These are phyloP conservation scores for Escarpia spicata DNA, from an alignment of 2,888 invertebrate genomes.

Conservation along the genomic window DNA sequence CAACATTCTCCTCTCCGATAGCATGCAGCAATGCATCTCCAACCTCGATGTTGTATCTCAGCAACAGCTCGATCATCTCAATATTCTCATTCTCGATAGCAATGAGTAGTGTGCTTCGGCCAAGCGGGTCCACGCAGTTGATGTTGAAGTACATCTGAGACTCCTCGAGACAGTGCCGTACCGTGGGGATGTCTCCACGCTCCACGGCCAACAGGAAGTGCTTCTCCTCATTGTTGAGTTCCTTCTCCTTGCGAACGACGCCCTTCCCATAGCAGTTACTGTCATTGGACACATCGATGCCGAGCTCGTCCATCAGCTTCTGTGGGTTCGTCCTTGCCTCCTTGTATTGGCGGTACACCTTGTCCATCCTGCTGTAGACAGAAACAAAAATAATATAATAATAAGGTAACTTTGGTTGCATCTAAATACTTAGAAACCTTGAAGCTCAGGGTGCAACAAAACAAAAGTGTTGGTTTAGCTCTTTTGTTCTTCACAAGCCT, in stretches of 20 bases:
- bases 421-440: too few species aligned
- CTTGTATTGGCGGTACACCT: slow-evolving; percentile 60
- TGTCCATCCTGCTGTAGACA: slow-evolving; percentile 41
- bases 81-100: slow-evolving; percentile 95
- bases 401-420: too few species aligned
- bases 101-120: slow-evolving; percentile 86
- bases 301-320: slow-evolving; percentile 56
- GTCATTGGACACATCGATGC: slow-evolving; percentile 43
- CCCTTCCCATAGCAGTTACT: slow-evolving; percentile 51
- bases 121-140: slow-evolving; percentile 93
- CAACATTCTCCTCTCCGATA: slow-evolving; percentile 95
- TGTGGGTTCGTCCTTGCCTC: slow-evolving; percentile 53
- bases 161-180: slow-evolving; percentile 68
- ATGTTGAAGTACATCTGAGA: slow-evolving; percentile 66
- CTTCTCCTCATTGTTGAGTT: slow-evolving; percentile 77
- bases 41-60: slow-evolving; percentile 88
- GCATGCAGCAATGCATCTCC: slow-evolving; percentile 89
- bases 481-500: too few species aligned
- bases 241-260: slow-evolving; percentile 62
- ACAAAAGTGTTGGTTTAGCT: too few species aligned
- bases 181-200: slow-evolving; percentile 90
- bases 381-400: too few species aligned
- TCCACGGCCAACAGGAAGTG: slow-evolving; percentile 90
- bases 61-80: slow-evolving; percentile 92
- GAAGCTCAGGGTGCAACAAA: too few species aligned